Evolutionary conservation across 2,888 invertebrate genomes (phyloP), one percentile per base, ranked within the genome.

Genomic region (Eupelmus urozonus): DNA sequence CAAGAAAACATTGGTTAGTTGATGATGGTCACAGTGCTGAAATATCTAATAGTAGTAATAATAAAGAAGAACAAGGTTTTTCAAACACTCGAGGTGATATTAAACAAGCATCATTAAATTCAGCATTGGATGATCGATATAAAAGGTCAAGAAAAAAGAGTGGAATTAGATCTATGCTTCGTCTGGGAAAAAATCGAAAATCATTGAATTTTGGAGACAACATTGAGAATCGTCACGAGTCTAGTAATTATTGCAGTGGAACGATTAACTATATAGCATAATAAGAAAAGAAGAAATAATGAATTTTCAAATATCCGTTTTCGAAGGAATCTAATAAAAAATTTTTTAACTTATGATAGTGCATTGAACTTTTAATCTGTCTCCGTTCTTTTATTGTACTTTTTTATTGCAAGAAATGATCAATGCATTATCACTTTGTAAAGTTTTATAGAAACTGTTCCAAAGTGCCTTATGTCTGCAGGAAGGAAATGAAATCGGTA

Each of bases 1-100:
- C 95, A 20, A 92, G 94, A 82, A 96, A 96, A 87, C 95, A 95
- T 87, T 96, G 96, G 96, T 89, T 96, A 78, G 92, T 95, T 18
- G 95, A 96, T 85, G 95, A 95, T 84, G 93, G 93, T 65, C 91
- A 83, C 7, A 67, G 45, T 16, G 82, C 82, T 23, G 84, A 85
- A 34, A 83, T 85, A 79, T 82, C 90, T 53, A 93, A 92, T 11
- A 92, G 92, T 9, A 66, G 66, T 23, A 75, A 72, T 27, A 80
- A 79, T 62, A 87, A 87, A 63, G 86, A 87, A 20, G 86, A 86
- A 1, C 91, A 91, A 73, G 95, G 95, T 9, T 95, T 95, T 81
- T 90, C 90, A n/a, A 93, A 92, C 83, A 90, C 87, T 20, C 90
- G 94, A 53, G 93, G 94, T 34, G 93, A 93, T 1, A 95, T 95